Base-by-base conservation (phyloP, 2,113 vertebrate species). In the Lethenteron reissneri region DNA sequence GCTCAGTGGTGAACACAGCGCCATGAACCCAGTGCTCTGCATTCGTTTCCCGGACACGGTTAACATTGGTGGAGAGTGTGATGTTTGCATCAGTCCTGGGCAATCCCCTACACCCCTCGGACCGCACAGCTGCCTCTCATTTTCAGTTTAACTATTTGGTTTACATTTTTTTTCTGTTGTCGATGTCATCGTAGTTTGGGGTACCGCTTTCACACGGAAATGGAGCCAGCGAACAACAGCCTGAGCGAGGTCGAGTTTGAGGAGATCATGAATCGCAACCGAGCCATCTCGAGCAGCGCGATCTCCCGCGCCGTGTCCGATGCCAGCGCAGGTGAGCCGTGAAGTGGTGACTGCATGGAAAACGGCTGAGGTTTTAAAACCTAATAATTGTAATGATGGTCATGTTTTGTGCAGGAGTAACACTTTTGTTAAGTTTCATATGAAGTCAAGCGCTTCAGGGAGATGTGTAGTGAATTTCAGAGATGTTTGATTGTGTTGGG, bases 221-320 rank as follows among this genome's bases (percentile, higher is more conserved):
- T 82, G 72, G 83, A 84, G 19, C 79, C 81, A 0, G 78, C 80
- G 0, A 76, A 80, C 2, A 74, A 82, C 2, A 76, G 80, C 0
- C 79, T 81, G 76, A 80, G 80, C 17, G 84, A 87, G 57, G 80
- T 77, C 56, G 88, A 92, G 73, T 90, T 87, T 75, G 91, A 97
- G 75, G 91, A 96, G 77, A 84, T 92, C 76, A 89, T 96, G 85
- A 94, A 89, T 81, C 81, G 89, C 76, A 97, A 97, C 76, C 80
- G 84, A 78, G 86, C 88, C 1, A 88, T 96, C 73, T 87, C 92
- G 75, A 95, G 89, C 82, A 92, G 85, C 75, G 92, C 91, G 79
- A 95, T 97, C 74, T 88, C 87, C 77, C 95, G 94, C 82, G 91
- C 92, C 0, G 86, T 97, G 71, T 86, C 88, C 2, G 87, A 86